Conservation (phyloP, 1,140 invertebrate species). For the Matsumurasca onukii region DNA sequence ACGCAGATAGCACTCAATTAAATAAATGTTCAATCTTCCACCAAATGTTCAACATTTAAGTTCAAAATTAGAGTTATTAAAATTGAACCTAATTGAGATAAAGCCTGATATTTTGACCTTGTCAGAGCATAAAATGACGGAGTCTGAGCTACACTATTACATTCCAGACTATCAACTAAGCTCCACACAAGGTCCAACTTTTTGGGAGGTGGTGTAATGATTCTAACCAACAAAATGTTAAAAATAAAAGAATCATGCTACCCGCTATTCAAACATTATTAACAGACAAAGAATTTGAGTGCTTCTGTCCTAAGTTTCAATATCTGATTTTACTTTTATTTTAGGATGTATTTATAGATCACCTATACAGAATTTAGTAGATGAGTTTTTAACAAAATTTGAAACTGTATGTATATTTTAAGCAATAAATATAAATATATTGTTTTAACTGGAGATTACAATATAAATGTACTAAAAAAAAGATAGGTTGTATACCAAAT, state of each 20-base stretch:
- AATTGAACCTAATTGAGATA: conserved; percentile 11
- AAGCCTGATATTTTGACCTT: conserved; percentile 6
- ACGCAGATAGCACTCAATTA: background rate
- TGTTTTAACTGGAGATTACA: conserved; percentile 5
- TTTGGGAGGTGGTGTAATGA: conserved; percentile 18
- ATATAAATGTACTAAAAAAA: conserved; percentile 13
- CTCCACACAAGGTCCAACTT: background rate
- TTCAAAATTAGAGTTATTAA: conserved; percentile 7
- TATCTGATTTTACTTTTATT: conserved; percentile 14
- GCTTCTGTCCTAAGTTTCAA: conserved; percentile 16
- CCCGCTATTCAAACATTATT: conserved; percentile 13
- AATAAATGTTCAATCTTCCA: conserved; percentile 13
- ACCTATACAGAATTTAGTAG: background rate
- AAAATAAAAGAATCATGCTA: conserved; percentile 1
- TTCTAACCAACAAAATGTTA: conserved; percentile 3
- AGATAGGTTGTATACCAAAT: conserved; percentile 7
- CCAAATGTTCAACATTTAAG: conserved; percentile 19
- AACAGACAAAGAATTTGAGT: conserved; percentile 24
- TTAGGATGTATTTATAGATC: conserved; percentile 21
- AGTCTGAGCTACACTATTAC: conserved; percentile 9
- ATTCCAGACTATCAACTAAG: conserved; percentile 4
- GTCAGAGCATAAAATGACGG: conserved; percentile 12
- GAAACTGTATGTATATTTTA: background rate
- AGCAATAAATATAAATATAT: conserved; percentile 18
- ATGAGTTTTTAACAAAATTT: conserved; percentile 3